Evolutionary conservation across 2,113 vertebrate species (phyloP).

Genomic region (Australoheros scitulus): DNA sequence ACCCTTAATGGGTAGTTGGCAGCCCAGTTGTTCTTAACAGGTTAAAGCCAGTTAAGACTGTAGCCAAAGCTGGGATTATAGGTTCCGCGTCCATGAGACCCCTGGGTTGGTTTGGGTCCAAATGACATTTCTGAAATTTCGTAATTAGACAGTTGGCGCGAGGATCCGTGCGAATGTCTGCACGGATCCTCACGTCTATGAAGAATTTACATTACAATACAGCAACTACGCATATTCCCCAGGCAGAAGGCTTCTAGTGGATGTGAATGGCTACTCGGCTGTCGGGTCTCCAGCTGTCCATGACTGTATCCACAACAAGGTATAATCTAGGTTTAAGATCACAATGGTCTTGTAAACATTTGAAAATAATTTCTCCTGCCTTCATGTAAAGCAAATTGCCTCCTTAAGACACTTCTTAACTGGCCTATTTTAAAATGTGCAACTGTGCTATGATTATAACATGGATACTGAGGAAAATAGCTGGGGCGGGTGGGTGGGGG

Average conservation of each 20-base stretch:
- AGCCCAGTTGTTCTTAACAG: neutral
- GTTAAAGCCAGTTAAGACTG: neutral
- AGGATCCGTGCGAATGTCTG: no score
- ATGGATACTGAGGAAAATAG: constrained; percentile 23
- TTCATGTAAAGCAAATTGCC: neutral
- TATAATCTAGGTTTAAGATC: neutral
- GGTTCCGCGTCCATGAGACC: no score
- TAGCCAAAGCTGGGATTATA: neutral
- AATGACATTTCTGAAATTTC: no score
- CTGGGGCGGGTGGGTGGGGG: constrained; percentile 40
- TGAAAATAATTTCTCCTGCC: neutral
- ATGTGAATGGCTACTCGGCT: no score
- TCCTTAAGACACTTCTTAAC: neutral
- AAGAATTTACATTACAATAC: no score
- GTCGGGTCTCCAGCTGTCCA: no score
- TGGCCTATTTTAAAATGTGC: constrained; percentile 5
- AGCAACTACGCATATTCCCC: no score
- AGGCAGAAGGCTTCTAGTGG: no score
- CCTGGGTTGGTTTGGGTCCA: no score
- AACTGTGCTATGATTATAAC: constrained; percentile 35
- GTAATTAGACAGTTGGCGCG: no score
- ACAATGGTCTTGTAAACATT: neutral
- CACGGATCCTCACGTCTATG: no score
- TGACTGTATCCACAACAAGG: no score
- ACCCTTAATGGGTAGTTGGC: neutral